Conservation (phyloP, 2,888 invertebrate genomes). For the Tetragonisca angustula region DNA sequence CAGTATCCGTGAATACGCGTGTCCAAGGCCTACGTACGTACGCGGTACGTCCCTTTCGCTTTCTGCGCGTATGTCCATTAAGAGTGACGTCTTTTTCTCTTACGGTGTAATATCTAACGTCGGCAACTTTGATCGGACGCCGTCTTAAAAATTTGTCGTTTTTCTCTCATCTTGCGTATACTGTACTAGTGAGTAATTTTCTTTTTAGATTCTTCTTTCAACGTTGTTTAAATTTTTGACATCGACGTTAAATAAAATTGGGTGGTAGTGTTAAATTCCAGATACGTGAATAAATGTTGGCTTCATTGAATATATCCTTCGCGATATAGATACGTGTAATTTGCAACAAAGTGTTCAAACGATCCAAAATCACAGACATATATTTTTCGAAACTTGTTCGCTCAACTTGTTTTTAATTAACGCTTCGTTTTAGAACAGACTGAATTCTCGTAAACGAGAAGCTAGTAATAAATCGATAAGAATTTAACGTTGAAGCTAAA, state of each 20-base stretch:
- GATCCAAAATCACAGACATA: background rate
- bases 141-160: background rate
- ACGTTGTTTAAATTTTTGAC: no score
- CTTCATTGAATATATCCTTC: no score
- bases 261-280: no score
- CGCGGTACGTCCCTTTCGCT: conserved; percentile 72
- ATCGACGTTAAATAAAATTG: no score
- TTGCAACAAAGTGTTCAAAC: no score
- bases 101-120: background rate
- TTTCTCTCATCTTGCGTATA: background rate
- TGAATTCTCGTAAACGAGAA: background rate
- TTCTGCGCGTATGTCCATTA: conserved; percentile 33
- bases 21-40: background rate
- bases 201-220: no score
- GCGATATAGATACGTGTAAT: no score
- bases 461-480: background rate
- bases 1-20: conserved; percentile 46
- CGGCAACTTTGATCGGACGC: no score
- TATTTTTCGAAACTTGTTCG: background rate
- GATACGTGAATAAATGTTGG: no score
- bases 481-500: background rate
- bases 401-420: background rate
- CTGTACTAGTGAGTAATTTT: background rate
- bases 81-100: background rate
- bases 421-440: background rate